Percentiles rank a stretch among this genome's conserved stretches.
Evolutionary conservation across 37 sponge, comb jelly and placozoan species (phyloP).

Genomic region (Haliclona indistincta): DNA sequence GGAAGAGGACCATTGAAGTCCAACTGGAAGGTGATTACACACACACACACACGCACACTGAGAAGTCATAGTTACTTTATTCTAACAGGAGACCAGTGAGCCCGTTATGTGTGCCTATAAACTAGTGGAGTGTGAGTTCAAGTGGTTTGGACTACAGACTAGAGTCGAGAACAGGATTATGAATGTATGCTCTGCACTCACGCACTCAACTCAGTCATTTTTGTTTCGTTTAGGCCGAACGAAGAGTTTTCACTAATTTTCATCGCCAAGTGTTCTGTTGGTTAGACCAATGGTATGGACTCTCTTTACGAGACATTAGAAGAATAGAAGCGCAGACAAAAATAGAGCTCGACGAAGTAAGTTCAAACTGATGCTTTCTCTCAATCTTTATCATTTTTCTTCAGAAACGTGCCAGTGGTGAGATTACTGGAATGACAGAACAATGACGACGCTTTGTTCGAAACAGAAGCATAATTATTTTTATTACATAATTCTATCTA

Average conservation of each 20-base stretch:
- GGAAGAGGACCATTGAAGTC: constrained; percentile 29
- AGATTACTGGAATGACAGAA: too few species aligned
- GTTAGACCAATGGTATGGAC: constrained; percentile 33
- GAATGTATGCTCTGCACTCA: constrained; percentile 15
- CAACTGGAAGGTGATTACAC: constrained; percentile 34
- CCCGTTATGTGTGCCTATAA: constrained; percentile 27
- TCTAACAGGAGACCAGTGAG: neutral
- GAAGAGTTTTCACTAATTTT: constrained; percentile 45
- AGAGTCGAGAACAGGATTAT: constrained; percentile 26
- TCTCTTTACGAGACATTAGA: constrained; percentile 46
- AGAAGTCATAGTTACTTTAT: too few species aligned
- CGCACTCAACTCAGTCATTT: too few species aligned
- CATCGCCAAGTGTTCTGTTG: constrained; percentile 52
- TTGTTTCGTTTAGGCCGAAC: too few species aligned
- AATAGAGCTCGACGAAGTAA: constrained; percentile 25
- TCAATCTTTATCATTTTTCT: too few species aligned
- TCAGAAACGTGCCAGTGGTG: too few species aligned
- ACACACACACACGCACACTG: too few species aligned
- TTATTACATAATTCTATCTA: too few species aligned
- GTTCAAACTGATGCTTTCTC: too few species aligned
- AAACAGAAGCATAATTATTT: too few species aligned
- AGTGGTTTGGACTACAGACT: constrained; percentile 40
- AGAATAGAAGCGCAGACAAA: constrained; percentile 35
- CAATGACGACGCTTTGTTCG: too few species aligned
- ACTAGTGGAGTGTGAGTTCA: constrained; percentile 34